A percentile compares a stretch with the other conserved stretches of the same genome.
phyloP scores from a whole-genome alignment of 2,888 invertebrate genomes.

The Anorthoa munda region DNA sequence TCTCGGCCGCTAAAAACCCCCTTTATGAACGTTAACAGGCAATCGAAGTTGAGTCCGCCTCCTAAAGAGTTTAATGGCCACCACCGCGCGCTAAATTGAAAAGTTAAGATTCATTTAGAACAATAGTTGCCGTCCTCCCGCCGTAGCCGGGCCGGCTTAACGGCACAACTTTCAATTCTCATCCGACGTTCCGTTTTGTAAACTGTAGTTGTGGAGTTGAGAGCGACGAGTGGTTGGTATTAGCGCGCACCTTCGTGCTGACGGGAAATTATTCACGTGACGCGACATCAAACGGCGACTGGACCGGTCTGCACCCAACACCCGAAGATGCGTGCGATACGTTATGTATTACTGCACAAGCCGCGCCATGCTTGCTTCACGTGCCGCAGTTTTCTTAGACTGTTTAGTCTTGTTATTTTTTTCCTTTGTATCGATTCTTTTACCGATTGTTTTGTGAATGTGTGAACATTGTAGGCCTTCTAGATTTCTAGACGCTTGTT shows the following conservation, averaged over 20 bases:
- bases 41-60: conserved; percentile 70
- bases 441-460: too few relatives aligned
- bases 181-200: conserved; percentile 47
- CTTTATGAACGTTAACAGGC: conserved; percentile 70
- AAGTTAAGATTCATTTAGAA: conserved; percentile 71
- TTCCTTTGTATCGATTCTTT: too few relatives aligned
- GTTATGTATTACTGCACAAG: conserved; percentile 23
- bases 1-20: conserved; percentile 61
- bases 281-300: not conserved
- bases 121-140: conserved; percentile 57
- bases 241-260: conserved; percentile 21
- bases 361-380: not conserved
- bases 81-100: conserved; percentile 66
- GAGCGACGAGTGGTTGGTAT: conserved; percentile 30
- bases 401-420: too few relatives aligned
- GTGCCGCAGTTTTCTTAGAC: conserved; percentile 24
- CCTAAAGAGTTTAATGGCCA: conserved; percentile 63
- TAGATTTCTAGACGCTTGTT: too few relatives aligned
- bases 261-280: conserved; percentile 17
- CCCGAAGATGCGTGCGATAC: not conserved
- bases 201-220: conserved; percentile 49
- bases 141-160: conserved; percentile 10
- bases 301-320: not conserved
- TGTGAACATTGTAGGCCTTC: too few relatives aligned
- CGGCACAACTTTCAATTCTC: conserved; percentile 53